These are phyloP conservation scores for Drosophila sulfurigaster DNA, from an alignment of 1,140 invertebrate genomes.

Conservation along the genomic window DNA sequence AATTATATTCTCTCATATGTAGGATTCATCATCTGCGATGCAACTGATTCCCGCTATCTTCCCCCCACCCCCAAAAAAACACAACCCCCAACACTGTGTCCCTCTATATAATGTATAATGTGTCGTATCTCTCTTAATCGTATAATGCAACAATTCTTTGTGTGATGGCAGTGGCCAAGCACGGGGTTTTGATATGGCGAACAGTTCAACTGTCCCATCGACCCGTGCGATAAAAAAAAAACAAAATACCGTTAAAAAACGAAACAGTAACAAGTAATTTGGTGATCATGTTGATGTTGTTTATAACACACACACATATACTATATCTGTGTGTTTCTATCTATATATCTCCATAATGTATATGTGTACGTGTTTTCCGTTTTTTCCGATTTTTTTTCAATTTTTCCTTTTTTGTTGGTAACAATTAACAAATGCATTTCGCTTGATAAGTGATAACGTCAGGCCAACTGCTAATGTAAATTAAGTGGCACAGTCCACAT, in stretches of 20 bases:
- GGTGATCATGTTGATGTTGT: conserved; percentile 72
- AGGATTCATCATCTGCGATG: conserved; percentile 21
- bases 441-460: conserved; percentile 78
- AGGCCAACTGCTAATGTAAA: conserved; percentile 58
- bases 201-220: conserved; percentile 57
- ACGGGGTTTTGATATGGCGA: background rate
- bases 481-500: conserved; percentile 14
- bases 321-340: conserved; percentile 40
- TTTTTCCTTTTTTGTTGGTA: conserved; percentile 45
- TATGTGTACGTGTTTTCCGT: conserved; percentile 24
- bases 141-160: conserved; percentile 47
- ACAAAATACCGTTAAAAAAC: conserved; percentile 15
- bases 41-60: background rate
- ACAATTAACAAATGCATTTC: conserved; percentile 67
- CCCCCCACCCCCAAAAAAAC: conserved; percentile 9
- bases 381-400: conserved; percentile 18
- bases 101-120: conserved; percentile 7
- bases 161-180: conserved; percentile 56
- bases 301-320: conserved; percentile 41
- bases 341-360: conserved; percentile 31
- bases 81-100: background rate
- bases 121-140: conserved; percentile 58
- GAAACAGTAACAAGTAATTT: conserved; percentile 64
- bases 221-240: background rate
- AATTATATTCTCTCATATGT: conserved; percentile 41